phyloP scores from a whole-genome alignment of 2,888 invertebrate species.

The Heliconius ethilla region DNA sequence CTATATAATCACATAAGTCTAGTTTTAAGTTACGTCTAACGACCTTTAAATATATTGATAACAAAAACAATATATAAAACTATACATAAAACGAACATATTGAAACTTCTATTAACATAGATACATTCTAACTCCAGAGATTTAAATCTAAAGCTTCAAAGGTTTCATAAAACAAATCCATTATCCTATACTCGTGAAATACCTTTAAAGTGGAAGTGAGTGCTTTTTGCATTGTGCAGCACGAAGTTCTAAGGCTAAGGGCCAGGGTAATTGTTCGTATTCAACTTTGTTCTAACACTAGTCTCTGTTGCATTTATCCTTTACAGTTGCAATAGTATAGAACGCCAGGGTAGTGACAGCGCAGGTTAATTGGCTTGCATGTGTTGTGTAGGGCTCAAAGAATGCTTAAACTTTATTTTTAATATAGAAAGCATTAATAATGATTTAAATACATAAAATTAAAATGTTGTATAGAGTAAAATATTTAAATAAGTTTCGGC shows the following conservation, averaged over 20 bases:
- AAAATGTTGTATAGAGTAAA: not conserved
- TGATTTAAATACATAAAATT: not conserved
- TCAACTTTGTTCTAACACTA: not conserved
- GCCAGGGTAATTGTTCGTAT: conserved; percentile 24
- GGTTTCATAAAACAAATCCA: conserved; percentile 10
- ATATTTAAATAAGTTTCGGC: too few species aligned
- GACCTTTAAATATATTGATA: too few species aligned
- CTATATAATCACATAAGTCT: too few species aligned
- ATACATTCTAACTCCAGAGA: not conserved
- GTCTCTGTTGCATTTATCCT: conserved; percentile 15
- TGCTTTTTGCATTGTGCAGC: conserved; percentile 12
- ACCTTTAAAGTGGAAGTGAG: conserved; percentile 7
- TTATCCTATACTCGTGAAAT: conserved; percentile 13
- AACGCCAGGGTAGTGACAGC: not conserved
- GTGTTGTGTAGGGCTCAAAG: not conserved
- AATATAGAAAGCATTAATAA: too few species aligned
- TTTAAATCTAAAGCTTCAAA: not conserved
- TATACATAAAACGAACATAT: not conserved
- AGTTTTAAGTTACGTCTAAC: too few species aligned
- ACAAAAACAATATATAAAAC: not conserved
- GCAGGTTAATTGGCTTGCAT: not conserved
- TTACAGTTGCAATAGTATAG: not conserved
- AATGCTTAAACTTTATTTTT: not conserved
- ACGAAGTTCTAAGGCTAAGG: conserved; percentile 19
- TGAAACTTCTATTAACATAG: not conserved